phyloP scores from a whole-genome alignment of 37 sponge, comb jelly and placozoan genomes.

The Aplysina aerophoba region DNA sequence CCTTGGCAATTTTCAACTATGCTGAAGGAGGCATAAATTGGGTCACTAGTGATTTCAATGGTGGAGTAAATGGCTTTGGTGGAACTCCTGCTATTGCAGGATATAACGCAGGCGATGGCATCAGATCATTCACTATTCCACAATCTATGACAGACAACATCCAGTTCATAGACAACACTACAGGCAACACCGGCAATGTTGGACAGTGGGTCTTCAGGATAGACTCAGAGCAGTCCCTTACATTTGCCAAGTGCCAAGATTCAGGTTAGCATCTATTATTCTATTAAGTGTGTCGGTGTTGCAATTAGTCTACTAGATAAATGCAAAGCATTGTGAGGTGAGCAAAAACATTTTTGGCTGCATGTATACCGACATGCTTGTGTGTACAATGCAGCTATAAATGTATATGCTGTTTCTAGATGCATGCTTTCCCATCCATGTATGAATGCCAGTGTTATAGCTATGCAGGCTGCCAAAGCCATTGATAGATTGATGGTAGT shows the following conservation, averaged over 20 bases:
- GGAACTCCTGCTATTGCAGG: slow-evolving; percentile 19
- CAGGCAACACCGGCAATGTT: slow-evolving; percentile 1
- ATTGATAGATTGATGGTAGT: too few relatives aligned
- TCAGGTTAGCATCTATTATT: background rate
- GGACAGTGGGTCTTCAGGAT: slow-evolving; percentile 13
- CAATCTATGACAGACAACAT: background rate
- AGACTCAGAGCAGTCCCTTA: background rate
- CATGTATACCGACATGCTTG: too few relatives aligned
- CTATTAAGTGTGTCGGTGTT: too few relatives aligned
- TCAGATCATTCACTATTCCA: background rate
- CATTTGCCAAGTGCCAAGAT: background rate
- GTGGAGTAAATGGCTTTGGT: slow-evolving; percentile 6
- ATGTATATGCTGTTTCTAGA: too few relatives aligned
- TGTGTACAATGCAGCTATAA: too few relatives aligned
- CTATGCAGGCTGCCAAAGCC: too few relatives aligned
- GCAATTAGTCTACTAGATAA: too few relatives aligned
- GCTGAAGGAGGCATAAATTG: slow-evolving; percentile 36
- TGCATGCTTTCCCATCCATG: too few relatives aligned
- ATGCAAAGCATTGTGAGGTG: too few relatives aligned
- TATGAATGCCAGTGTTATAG: too few relatives aligned
- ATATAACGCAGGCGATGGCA: background rate
- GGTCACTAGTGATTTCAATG: slow-evolving; percentile 3
- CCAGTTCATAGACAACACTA: background rate
- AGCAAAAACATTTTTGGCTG: too few relatives aligned
- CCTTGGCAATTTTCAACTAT: slow-evolving; percentile 27